Evolutionary conservation across 1,140 invertebrate genomes (phyloP).

Genomic region (Muscidifurax raptorellus): DNA sequence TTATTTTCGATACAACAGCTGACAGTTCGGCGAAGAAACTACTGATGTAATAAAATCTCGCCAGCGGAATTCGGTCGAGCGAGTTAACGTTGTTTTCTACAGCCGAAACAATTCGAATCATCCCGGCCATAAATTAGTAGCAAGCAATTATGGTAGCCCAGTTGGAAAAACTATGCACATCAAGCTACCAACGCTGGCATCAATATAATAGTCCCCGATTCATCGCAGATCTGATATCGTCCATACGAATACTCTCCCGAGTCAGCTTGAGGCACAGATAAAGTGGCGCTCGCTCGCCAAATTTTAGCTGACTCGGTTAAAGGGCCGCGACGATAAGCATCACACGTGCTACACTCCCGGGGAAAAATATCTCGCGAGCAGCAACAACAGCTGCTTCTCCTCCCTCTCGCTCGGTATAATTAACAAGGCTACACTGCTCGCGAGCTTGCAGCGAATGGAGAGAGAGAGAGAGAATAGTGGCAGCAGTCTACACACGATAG

Average conservation of each 20-base stretch:
- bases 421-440: not conserved
- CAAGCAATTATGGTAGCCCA: not conserved
- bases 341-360: not conserved
- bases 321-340: not conserved
- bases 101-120: not conserved
- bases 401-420: not conserved
- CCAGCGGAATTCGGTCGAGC: not conserved
- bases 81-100: not conserved
- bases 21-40: too few relatives aligned
- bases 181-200: not conserved
- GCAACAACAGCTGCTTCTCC: not conserved
- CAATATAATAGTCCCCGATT: not conserved
- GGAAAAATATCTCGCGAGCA: not conserved
- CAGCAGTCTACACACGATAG: not conserved
- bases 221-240: not conserved
- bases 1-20: too few relatives aligned
- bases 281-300: constrained; percentile 2
- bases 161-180: not conserved
- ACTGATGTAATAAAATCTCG: too few relatives aligned
- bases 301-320: constrained; percentile 7
- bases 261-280: not conserved
- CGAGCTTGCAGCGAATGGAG: not conserved
- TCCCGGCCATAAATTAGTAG: not conserved
- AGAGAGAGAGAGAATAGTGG: not conserved
- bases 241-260: not conserved